Conservation (phyloP, 2,113 vertebrate species). For the Xyrauchen texanus region DNA sequence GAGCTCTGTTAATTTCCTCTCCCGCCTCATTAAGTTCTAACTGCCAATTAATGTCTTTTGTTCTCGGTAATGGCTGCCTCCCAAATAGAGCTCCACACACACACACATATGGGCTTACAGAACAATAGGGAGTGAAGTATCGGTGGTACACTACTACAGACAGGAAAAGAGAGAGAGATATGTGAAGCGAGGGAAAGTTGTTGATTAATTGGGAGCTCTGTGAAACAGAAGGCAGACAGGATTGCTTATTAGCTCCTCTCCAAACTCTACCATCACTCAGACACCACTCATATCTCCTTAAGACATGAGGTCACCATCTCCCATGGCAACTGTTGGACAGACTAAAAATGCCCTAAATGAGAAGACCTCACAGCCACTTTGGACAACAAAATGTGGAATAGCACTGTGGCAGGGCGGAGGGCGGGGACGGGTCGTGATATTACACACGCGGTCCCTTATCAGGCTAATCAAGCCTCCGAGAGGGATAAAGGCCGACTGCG, state of each 20-base stretch:
- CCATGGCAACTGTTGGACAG: constrained; percentile 26
- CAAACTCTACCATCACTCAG: constrained; percentile 13
- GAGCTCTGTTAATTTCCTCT: constrained; percentile 82
- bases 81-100: constrained; percentile 75
- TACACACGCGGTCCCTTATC: no score
- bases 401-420: no score
- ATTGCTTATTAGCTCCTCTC: constrained; percentile 38
- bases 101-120: constrained; percentile 1
- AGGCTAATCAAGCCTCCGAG: no score
- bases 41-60: constrained; percentile 87
- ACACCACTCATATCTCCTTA: constrained; percentile 12
- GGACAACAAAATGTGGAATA: background rate
- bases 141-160: constrained; percentile 21
- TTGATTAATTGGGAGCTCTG: constrained; percentile 53
- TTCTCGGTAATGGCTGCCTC: constrained; percentile 82
- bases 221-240: constrained; percentile 39
- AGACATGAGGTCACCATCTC: constrained; percentile 46
- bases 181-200: constrained; percentile 44
- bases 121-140: constrained; percentile 30
- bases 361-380: background rate
- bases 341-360: constrained; percentile 23
- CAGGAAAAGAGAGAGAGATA: constrained; percentile 12
- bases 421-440: no score
- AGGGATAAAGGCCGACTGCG: no score
- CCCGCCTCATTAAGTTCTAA: constrained; percentile 87